phyloP scores from a whole-genome alignment of 2,797 vertebrate genomes.

The Glossophaga mutica region DNA sequence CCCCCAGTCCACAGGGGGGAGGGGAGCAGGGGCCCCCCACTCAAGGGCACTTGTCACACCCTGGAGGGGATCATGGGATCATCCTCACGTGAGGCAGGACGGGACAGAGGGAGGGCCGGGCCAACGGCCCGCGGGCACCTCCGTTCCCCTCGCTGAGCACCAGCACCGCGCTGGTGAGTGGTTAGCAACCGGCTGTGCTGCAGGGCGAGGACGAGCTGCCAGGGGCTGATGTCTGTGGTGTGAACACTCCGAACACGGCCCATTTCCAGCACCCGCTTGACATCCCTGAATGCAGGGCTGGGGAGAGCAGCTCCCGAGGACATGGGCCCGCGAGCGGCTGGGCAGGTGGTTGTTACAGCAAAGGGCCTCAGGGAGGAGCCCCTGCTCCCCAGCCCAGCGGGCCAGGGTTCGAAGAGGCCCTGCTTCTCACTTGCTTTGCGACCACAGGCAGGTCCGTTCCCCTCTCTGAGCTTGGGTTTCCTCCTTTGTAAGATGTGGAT shows the following conservation, averaged over 20 bases:
- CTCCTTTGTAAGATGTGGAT: background rate
- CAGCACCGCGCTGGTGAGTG: background rate
- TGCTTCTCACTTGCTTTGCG: background rate
- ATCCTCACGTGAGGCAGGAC: background rate
- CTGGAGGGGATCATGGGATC: constrained; percentile 11
- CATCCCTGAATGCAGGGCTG: background rate
- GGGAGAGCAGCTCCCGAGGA: background rate
- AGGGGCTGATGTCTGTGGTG: background rate
- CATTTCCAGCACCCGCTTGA: background rate
- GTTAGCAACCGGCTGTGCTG: fast-evolving
- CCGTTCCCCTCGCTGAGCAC: background rate
- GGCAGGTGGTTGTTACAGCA: fast-evolving
- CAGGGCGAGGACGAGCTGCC: background rate
- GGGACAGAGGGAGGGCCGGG: background rate
- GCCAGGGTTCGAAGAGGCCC: background rate
- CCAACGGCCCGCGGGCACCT: fast-evolving
- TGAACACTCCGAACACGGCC: background rate
- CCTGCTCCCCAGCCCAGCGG: no score
- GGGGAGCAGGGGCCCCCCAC: background rate
- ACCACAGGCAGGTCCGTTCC: background rate
- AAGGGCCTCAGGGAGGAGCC: background rate
- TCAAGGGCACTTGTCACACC: background rate
- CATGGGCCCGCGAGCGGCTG: fast-evolving
- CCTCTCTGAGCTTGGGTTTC: background rate
- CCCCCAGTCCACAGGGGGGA: background rate